A percentile compares a stretch with the other conserved stretches of the same genome.
Evolutionary conservation across 2,797 vertebrate species (phyloP).

Genomic region (Schizothorax lantsangensis): DNA sequence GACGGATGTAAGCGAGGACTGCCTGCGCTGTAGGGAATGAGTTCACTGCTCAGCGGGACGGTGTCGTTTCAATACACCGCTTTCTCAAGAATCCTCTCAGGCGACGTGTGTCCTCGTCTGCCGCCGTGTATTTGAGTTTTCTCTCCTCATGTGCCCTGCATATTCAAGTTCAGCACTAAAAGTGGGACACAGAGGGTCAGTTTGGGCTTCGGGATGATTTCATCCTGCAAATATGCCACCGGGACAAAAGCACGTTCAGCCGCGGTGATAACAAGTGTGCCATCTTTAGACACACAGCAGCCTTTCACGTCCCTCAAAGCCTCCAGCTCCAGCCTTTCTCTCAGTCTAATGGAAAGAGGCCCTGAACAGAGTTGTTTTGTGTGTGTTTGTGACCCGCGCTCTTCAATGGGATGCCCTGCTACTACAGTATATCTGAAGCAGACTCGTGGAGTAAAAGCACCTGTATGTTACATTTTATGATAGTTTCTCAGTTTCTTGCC

Average conservation of each 20-base stretch:
- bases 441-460: background rate
- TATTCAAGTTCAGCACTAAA: conserved; percentile 48
- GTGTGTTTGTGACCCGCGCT: conserved; percentile 30
- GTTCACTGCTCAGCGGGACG: background rate
- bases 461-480: background rate
- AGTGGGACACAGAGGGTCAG: conserved; percentile 67
- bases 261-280: conserved; percentile 62
- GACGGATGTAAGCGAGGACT: background rate
- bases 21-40: background rate
- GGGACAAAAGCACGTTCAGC: conserved; percentile 67
- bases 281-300: conserved; percentile 44
- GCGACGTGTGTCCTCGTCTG: background rate
- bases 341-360: conserved; percentile 36
- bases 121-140: conserved; percentile 15
- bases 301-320: conserved; percentile 27
- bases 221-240: conserved; percentile 68
- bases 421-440: background rate
- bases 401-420: conserved; percentile 13
- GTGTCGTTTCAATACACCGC: background rate
- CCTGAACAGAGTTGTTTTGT: conserved; percentile 47
- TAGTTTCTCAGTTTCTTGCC: background rate
- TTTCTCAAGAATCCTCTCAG: conserved; percentile 8
- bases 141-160: conserved; percentile 27
- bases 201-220: conserved; percentile 67
- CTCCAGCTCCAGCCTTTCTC: conserved; percentile 35